These are phyloP conservation scores for Drosophila willistoni DNA, from an alignment of 1,140 invertebrate species.

Conservation along the genomic window DNA sequence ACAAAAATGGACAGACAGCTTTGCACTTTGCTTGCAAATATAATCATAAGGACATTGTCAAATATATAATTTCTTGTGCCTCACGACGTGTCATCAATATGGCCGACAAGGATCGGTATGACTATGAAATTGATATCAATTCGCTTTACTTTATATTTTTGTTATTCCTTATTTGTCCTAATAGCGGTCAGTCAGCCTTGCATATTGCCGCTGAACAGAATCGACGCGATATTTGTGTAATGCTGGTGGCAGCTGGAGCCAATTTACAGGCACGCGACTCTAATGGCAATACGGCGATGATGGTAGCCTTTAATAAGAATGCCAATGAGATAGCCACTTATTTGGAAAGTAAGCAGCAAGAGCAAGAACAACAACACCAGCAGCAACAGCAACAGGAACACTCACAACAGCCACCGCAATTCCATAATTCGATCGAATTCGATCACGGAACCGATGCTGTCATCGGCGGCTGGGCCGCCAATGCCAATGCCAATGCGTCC, in stretches of 20 bases:
- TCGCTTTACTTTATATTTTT: not conserved
- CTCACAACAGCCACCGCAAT: not conserved
- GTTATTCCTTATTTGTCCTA: not conserved
- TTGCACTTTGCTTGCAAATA: conserved; percentile 93
- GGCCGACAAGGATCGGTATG: conserved; percentile 93
- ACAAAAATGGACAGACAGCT: conserved; percentile 93
- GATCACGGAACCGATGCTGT: not conserved
- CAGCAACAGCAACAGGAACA: not conserved
- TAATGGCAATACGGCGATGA: conserved; percentile 90
- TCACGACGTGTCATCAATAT: conserved; percentile 93
- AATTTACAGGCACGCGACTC: conserved; percentile 89
- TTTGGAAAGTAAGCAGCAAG: conserved; percentile 91
- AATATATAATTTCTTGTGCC: conserved; percentile 93
- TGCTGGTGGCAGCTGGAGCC: conserved; percentile 96
- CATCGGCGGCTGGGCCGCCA: conserved; percentile 26
- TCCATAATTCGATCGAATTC: not conserved
- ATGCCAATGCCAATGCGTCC: not conserved
- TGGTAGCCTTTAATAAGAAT: conserved; percentile 91
- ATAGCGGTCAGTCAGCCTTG: conserved; percentile 95
- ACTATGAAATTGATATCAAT: not conserved
- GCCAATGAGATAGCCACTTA: conserved; percentile 95
- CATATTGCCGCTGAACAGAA: conserved; percentile 94
- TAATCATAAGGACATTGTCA: conserved; percentile 95
- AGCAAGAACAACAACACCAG: conserved; percentile 72
- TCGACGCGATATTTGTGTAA: conserved; percentile 93